Conservation (phyloP, 2,113 vertebrate species). For the Rafetus swinhoei region DNA sequence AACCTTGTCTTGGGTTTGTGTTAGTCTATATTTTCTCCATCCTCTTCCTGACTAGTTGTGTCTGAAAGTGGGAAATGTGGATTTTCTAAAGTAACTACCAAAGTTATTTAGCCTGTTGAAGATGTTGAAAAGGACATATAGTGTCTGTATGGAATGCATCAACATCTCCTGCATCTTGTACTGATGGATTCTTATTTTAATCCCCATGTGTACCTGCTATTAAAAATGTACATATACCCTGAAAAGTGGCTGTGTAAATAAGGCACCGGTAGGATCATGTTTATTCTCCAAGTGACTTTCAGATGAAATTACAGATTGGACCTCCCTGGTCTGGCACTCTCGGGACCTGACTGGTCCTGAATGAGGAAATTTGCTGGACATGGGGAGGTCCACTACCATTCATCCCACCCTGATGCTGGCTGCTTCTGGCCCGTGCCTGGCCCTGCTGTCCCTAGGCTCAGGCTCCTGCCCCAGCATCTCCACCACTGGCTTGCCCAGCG, state of each 20-base stretch:
- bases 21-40: not conserved
- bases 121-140: not conserved
- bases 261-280: not conserved
- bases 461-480: too few relatives aligned
- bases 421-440: too few relatives aligned
- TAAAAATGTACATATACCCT: not conserved
- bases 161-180: not conserved
- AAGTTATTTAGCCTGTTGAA: not conserved
- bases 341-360: too few relatives aligned
- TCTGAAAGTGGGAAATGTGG: not conserved
- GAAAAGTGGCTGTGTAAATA: not conserved
- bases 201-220: not conserved
- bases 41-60: conserved; percentile 21
- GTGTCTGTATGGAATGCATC: not conserved
- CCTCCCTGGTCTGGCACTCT: too few relatives aligned
- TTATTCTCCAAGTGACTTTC: not conserved
- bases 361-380: too few relatives aligned
- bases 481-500: too few relatives aligned
- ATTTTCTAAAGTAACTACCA: not conserved
- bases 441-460: too few relatives aligned
- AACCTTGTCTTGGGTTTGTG: conserved; percentile 33
- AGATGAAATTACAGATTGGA: not conserved
- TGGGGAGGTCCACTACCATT: too few relatives aligned
- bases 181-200: not conserved
- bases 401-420: too few relatives aligned